phyloP scores from a whole-genome alignment of 2,113 vertebrate genomes.

The Callipepla californica region DNA sequence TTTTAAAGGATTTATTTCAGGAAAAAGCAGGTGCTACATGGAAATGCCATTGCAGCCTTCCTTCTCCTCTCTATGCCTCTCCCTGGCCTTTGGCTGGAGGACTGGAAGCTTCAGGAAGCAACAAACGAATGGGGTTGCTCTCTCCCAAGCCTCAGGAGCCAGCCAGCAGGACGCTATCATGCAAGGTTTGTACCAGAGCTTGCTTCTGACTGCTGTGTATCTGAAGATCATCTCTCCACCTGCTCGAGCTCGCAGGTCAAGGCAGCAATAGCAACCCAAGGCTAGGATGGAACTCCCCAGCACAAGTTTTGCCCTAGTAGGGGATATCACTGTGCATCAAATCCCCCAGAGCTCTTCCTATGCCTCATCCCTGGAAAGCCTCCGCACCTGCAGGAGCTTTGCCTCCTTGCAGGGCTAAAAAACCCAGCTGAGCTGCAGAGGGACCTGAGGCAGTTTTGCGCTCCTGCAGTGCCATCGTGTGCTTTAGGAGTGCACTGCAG shows the following conservation, averaged over 20 bases:
- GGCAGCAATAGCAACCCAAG: neutral
- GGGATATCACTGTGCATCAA: accelerated
- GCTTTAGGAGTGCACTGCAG: slow-evolving; percentile 11
- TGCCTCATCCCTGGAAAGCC: neutral
- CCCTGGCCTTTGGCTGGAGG: neutral
- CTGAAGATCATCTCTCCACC: neutral
- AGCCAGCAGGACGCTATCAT: neutral
- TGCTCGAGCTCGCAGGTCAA: neutral
- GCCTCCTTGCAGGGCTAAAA: neutral
- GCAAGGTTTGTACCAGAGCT: neutral
- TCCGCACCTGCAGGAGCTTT: neutral
- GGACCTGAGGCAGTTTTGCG: neutral
- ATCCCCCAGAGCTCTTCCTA: accelerated
- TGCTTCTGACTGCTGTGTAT: accelerated
- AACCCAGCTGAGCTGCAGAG: neutral
- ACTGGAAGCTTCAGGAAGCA: neutral
- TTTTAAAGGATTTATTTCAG: slow-evolving; percentile 41
- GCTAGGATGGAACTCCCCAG: neutral
- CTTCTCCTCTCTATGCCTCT: neutral
- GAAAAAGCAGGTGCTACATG: neutral
- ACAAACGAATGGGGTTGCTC: neutral
- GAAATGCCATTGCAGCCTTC: slow-evolving; percentile 34
- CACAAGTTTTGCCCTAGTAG: accelerated
- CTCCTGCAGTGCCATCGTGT: slow-evolving; percentile 80
- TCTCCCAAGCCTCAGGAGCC: neutral